Evolutionary conservation across 2,888 invertebrate species (phyloP), one percentile per base, ranked within the genome.

Genomic region (Tineola bisselliella): DNA sequence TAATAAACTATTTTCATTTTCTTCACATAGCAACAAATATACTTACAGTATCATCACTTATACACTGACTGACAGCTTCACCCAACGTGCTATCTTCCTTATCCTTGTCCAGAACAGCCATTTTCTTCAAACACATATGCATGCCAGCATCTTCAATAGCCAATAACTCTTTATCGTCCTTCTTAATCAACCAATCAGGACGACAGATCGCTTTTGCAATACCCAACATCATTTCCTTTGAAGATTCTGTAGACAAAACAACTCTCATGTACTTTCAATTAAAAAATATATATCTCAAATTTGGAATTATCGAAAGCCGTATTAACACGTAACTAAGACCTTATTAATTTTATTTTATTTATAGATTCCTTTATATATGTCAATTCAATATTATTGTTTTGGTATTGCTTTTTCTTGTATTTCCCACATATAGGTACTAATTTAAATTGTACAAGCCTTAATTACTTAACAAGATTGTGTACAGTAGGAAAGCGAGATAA

Each of bases 141-240:
- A 94, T 82, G 10, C 93, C 94, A 0, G 92, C 83, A 69, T 94
- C 91, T 77, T 95, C 94, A 12, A 94, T 88, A 0, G 91, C 91
- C 10, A 79, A 66, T 8, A 82, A 66, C 17, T 88, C 79, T 57
- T 79, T 77, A 10, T 79, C 82, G 18, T 88, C 83, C 15, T 78
- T 75, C 44, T 75, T 78, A 6, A 92, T 77, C n/a, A 72, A 84
- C 89, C 91, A 91, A 43, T 90, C 84, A 0, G 79, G 64, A 8
- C 73, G 70, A 67, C 84, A 82, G 48, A 87, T 82, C 1, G 73
- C 79, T 61, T 73, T 69, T 0, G 82, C 77, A 44, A 87, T 65
- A 0, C 79, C 71, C 54, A 75, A 67, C 18, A 81, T 58, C 8
- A 80, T 75, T 62, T 81, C 78, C 65, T 80, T 77, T 19, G 79